Evolutionary conservation across 2,797 vertebrate genomes (phyloP).

Genomic region (Clamator glandarius): DNA sequence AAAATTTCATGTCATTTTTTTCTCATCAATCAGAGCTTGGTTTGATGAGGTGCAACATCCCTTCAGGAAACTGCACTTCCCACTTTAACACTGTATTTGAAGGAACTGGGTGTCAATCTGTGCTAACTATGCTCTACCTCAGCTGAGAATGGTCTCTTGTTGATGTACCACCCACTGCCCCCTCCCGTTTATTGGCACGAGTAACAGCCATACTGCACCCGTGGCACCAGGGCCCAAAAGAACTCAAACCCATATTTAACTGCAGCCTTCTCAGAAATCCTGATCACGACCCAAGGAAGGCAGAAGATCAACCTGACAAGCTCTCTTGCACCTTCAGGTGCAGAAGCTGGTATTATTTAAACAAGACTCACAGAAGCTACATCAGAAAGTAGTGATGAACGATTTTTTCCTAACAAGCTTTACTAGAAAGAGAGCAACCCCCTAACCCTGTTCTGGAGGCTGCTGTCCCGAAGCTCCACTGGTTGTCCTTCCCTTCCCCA

Average conservation of each 20-base stretch:
- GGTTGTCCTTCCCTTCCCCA: background rate
- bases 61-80: background rate
- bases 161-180: background rate
- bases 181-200: background rate
- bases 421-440: background rate
- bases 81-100: background rate
- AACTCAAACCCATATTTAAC: background rate
- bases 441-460: background rate
- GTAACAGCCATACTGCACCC: background rate
- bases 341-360: background rate
- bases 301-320: background rate
- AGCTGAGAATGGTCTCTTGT: fast-evolving
- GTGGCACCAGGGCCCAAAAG: background rate
- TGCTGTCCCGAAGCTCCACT: background rate
- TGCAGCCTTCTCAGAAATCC: background rate
- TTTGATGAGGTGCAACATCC: background rate
- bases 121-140: fast-evolving
- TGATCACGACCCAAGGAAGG: fast-evolving
- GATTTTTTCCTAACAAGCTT: background rate
- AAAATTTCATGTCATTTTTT: background rate
- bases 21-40: background rate
- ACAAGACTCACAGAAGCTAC: background rate
- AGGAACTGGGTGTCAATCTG: background rate
- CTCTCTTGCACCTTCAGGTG: background rate
- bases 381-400: background rate